phyloP scores from a whole-genome alignment of 1,140 invertebrate species.

The Eubasilissa regina region DNA sequence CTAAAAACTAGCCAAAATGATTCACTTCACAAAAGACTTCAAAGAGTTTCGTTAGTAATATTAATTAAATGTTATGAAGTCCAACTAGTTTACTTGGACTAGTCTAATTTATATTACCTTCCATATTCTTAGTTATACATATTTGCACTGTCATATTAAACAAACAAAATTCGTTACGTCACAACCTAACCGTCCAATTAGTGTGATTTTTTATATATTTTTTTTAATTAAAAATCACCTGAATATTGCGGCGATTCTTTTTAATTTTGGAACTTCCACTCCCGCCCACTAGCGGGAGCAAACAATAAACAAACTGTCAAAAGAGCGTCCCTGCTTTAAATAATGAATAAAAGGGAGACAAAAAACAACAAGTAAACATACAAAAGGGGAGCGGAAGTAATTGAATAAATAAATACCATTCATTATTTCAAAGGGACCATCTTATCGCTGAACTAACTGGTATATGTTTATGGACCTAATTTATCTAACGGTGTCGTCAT shows the following conservation, averaged over 20 bases:
- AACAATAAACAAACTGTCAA: constrained; percentile 59
- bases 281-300: constrained; percentile 19
- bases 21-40: too few relatives aligned
- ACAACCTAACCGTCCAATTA: too few relatives aligned
- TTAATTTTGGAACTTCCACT: constrained; percentile 2
- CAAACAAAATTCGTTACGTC: too few relatives aligned
- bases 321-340: constrained; percentile 52
- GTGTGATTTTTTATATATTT: too few relatives aligned
- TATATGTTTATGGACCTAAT: neutral
- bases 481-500: too few relatives aligned
- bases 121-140: too few relatives aligned
- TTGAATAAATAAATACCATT: constrained; percentile 42
- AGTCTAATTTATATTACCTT: too few relatives aligned
- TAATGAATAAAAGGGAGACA: constrained; percentile 53
- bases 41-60: too few relatives aligned
- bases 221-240: neutral
- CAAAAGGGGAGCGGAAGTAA: constrained; percentile 43
- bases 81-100: too few relatives aligned
- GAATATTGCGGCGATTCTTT: neutral
- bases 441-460: neutral
- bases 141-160: too few relatives aligned
- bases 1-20: too few relatives aligned
- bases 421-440: constrained; percentile 15
- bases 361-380: constrained; percentile 46
- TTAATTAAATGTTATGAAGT: too few relatives aligned